Base-by-base conservation (phyloP, 2,113 vertebrate species). In the Colaptes auratus region DNA sequence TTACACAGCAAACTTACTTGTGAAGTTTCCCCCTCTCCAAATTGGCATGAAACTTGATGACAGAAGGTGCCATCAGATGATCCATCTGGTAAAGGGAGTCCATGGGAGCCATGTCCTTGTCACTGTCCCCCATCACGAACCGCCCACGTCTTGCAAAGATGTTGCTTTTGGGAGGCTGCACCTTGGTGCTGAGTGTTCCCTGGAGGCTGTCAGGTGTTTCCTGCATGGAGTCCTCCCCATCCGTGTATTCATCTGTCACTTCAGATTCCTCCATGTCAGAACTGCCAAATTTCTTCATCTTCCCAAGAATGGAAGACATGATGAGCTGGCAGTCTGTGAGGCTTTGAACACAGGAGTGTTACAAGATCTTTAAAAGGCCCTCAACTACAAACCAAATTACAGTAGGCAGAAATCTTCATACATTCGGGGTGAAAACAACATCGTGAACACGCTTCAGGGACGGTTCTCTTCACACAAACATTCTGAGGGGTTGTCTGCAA, bases 61-160 rank as follows among this genome's bases (percentile, higher is more conserved):
- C 67, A 46, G 97, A 96, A 63, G 92, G 93, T 30, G 82, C 66
- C 5, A 63, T 2, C 70, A 97, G 96, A 60, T 98, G 93, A 39
- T 98, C 98, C 96, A 98, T 98, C 82, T 98, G 98, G 33, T 98
- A 98, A 44, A 98, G 96, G 12, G 98, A 98, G 94, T 99, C 99
- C 98, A 99, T 98, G 36, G 98, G 98, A 10, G 97, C 97, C 73
- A 96, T 97, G 46, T 97, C 97, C 17, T 95, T 76, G 50, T 97
- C 97, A 0, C 90, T 63, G 18, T 98, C 95, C 9, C 97, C 93
- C 66, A 97, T 97, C 35, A 98, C 97, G 58, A 98, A 98, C 42
- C 96, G 91, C 16, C 92, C 92, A 55, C 97, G 95, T 82, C 95
- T 50, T 5, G 95, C 93, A 52, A 98, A 97, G 82, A 97, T 91